Evolutionary conservation across 2,797 vertebrate genomes (phyloP), one percentile per base, ranked within the genome.

Genomic region (Scolopax bukidnonensis): DNA sequence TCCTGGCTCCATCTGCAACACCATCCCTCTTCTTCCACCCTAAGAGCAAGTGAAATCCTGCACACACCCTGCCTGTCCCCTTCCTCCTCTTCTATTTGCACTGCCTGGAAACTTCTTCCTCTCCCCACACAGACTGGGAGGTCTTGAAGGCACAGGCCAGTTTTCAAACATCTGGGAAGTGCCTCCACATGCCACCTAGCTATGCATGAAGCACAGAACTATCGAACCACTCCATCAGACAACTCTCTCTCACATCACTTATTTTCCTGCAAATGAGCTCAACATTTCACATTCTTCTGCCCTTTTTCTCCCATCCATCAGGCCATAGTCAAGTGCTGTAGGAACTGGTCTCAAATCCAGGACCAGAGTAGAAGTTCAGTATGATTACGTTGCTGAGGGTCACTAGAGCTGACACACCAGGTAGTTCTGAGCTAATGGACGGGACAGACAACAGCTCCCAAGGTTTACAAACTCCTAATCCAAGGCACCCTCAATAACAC

Each of bases 381-480:
- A 56, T 4, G 3, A 68, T 28, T 41, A 32, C 1, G 0, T 21
- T 67, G 70, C 54, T 63, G 63, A 76, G 12, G 45, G 65, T 33
- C 61, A 84, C 59, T 53, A 81, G 53, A 40, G 48, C 14, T 6
- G 38, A 70, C 0, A 2, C 20, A 6, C 20, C 48, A 77, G 23
- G 12, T 59, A 60, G 63, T 90, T 77, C 60, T 60, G 47, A 78
- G 85, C 61, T 36, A 68, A 61, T 13, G 16, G 6, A 51, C 0
- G 0, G 9, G 59, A 80, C 10, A 18, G 30, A 54, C 4, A 4
- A 8, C 32, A 7, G 0, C 17, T 56, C 64, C 75, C 68, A 56
- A 82, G 70, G 56, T 53, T 71, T 59, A 90, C 65, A 90, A 79
- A 84, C 59, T 67, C 57, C 51, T 28, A 41, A 89, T 48, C 47